These are phyloP conservation scores for Dasysyrphus albostriatus DNA, from an alignment of 2,888 invertebrate genomes.

Conservation along the genomic window DNA sequence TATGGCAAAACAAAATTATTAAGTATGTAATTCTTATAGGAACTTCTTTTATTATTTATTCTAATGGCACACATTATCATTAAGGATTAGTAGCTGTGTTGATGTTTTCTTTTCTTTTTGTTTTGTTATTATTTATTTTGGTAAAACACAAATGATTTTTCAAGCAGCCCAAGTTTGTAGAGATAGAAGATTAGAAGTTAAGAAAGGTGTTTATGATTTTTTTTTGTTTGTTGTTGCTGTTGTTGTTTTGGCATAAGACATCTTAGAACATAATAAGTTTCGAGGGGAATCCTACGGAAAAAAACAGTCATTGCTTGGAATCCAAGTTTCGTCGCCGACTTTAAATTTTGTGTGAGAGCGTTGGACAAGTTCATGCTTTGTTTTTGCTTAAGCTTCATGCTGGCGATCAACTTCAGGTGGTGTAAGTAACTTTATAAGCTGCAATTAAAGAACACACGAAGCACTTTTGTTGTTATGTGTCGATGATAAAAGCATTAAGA, in stretches of 20 bases:
- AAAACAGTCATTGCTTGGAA: conserved; percentile 51
- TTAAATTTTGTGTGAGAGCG: conserved; percentile 36
- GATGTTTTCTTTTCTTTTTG: conserved; percentile 16
- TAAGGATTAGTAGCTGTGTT: conserved; percentile 60
- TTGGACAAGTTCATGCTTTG: conserved; percentile 51
- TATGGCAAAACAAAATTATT: conserved; percentile 60
- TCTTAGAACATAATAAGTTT: conserved; percentile 38
- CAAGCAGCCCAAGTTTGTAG: conserved; percentile 40
- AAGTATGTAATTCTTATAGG: conserved; percentile 68
- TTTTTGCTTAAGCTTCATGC: conserved; percentile 52
- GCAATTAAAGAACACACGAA: conserved; percentile 60
- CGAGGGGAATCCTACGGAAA: conserved; percentile 25
- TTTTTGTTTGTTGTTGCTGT: conserved; percentile 18
- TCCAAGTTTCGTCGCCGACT: conserved; percentile 47
- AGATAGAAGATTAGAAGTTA: conserved; percentile 31
- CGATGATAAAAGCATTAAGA: conserved; percentile 38
- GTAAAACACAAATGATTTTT: conserved; percentile 37
- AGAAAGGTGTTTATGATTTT: conserved; percentile 19
- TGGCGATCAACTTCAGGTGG: conserved; percentile 64
- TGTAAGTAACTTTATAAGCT: conserved; percentile 64
- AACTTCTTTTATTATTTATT: conserved; percentile 70
- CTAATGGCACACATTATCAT: conserved; percentile 74
- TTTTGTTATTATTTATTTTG: conserved; percentile 13
- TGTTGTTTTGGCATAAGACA: conserved; percentile 49
- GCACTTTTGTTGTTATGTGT: conserved; percentile 61